A percentile compares a stretch with the other conserved stretches of the same genome.
These are phyloP conservation scores for Scarus forsteni DNA, from an alignment of 2,797 vertebrate genomes.

Conservation along the genomic window DNA sequence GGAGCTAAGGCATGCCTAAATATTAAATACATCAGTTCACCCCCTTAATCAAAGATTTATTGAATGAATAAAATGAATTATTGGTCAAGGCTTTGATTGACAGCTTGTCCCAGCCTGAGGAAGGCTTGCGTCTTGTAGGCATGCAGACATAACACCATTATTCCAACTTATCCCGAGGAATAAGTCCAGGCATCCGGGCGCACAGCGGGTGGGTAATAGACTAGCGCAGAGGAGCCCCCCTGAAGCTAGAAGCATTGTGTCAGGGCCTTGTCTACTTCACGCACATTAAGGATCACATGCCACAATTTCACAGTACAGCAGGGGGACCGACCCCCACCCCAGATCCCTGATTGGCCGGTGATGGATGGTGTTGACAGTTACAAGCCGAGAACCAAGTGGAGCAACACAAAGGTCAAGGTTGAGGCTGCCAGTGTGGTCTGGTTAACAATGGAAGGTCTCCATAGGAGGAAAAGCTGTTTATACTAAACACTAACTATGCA, in stretches of 20 bases:
- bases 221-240: constrained; percentile 75
- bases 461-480: constrained; percentile 65
- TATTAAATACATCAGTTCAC: constrained; percentile 11
- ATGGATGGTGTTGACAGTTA: constrained; percentile 84
- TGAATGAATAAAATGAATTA: constrained; percentile 10
- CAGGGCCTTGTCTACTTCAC: constrained; percentile 86
- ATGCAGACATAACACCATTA: constrained; percentile 72
- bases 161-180: constrained; percentile 76
- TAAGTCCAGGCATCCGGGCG: constrained; percentile 74
- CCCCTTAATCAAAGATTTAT: neutral
- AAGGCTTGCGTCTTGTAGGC: constrained; percentile 60
- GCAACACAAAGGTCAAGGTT: constrained; percentile 83
- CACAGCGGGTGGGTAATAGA: constrained; percentile 84
- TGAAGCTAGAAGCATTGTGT: constrained; percentile 82
- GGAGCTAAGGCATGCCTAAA: constrained; percentile 53
- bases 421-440: constrained; percentile 76
- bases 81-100: constrained; percentile 64
- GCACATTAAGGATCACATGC: constrained; percentile 88
- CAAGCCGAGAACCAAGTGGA: constrained; percentile 80
- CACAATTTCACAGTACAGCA: constrained; percentile 87
- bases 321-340: constrained; percentile 69
- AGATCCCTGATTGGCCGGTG: constrained; percentile 69
- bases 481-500: constrained; percentile 54
- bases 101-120: constrained; percentile 37
- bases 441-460: constrained; percentile 76